Percentiles rank a stretch among this genome's conserved stretches.
Conservation (phyloP, 2,888 invertebrate species). For the Chaitophorus viminalis region DNA sequence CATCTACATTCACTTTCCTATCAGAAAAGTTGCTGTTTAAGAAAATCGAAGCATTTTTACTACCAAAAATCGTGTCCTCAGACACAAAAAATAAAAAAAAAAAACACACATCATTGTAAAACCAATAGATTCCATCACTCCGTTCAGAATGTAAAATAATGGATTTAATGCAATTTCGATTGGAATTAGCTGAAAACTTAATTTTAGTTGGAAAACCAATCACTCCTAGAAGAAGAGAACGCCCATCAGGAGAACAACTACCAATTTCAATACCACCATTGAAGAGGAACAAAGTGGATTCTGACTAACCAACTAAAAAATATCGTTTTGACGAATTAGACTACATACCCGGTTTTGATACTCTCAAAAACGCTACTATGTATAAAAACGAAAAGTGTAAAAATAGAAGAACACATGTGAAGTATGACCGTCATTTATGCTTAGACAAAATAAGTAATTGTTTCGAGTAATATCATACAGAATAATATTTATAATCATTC, state of each 20-base stretch:
- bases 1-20: no score
- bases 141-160: constrained; percentile 48
- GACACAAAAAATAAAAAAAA: no score
- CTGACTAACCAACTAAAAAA: constrained; percentile 62
- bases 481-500: constrained; percentile 10
- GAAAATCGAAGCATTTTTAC: no score
- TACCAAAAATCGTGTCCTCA: no score
- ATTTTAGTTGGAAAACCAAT: constrained; percentile 42
- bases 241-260: constrained; percentile 29
- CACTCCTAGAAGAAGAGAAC: constrained; percentile 45
- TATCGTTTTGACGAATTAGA: constrained; percentile 62
- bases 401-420: constrained; percentile 63
- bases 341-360: constrained; percentile 63
- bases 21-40: no score
- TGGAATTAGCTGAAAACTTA: constrained; percentile 54
- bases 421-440: constrained; percentile 64
- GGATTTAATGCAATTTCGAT: constrained; percentile 62
- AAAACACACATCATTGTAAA: no score
- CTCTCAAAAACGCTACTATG: constrained; percentile 62
- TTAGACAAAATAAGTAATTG: constrained; percentile 63
- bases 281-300: constrained; percentile 31
- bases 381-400: constrained; percentile 63
- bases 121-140: no score
- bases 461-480: constrained; percentile 61
- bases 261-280: constrained; percentile 34